Evolutionary conservation across 2,797 vertebrate species (phyloP).

Genomic region (Pangasius krempfi): DNA sequence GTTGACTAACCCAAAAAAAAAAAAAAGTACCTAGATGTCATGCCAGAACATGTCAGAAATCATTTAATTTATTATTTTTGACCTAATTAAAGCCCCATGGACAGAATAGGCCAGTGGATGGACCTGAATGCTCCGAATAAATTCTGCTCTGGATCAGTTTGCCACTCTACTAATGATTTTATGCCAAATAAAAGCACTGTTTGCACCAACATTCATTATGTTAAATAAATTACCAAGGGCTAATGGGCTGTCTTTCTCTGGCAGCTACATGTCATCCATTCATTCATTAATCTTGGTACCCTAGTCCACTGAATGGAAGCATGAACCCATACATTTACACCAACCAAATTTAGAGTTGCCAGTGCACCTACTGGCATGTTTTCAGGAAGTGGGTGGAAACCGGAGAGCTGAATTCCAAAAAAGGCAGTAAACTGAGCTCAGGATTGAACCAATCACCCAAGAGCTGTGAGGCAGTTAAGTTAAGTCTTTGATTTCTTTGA

Average conservation of each 20-base stretch:
- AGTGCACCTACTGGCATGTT: not conserved
- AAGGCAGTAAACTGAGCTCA: not conserved
- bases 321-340: not conserved
- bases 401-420: not conserved
- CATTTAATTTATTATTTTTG: not conserved
- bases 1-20: not conserved
- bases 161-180: not conserved
- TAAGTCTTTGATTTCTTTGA: not conserved
- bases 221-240: conserved; percentile 4
- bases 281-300: not conserved
- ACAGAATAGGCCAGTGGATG: not conserved
- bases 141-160: not conserved
- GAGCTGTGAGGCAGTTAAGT: not conserved
- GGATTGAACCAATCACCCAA: not conserved
- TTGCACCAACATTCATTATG: not conserved
- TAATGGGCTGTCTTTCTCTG: not conserved
- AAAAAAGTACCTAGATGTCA: not conserved
- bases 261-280: not conserved
- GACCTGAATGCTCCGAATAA: not conserved
- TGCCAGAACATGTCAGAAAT: not conserved
- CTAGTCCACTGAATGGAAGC: not conserved
- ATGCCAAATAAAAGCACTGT: not conserved
- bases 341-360: not conserved
- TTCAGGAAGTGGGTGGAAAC: not conserved
- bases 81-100: not conserved